Percentiles rank a stretch among this genome's conserved stretches.
Evolutionary conservation across 2,797 vertebrate genomes (phyloP).

Genomic region (Spinus pinus): DNA sequence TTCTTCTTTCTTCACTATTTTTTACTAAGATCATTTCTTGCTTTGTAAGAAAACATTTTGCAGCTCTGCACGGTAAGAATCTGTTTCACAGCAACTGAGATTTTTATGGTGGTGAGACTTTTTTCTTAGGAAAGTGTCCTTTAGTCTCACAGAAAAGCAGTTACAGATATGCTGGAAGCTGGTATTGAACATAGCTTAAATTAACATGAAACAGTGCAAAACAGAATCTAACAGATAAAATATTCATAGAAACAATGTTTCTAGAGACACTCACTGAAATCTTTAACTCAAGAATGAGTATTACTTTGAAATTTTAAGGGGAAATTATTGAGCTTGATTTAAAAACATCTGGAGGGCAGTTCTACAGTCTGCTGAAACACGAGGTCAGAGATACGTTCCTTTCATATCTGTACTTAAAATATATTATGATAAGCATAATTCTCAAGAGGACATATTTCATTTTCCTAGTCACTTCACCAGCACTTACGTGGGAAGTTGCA

Average conservation of each 20-base stretch:
- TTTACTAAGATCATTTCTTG: not conserved
- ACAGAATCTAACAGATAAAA: not conserved
- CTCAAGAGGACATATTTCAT: not conserved
- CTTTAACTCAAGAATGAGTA: not conserved
- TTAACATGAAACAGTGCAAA: not conserved
- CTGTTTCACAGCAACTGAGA: not conserved
- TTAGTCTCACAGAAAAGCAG: not conserved
- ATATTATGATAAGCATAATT: not conserved
- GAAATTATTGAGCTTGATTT: not conserved
- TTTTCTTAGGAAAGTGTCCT: not conserved
- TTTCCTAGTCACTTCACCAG: not conserved
- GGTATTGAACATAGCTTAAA: not conserved
- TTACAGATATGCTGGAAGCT: not conserved
- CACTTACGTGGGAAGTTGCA: not conserved
- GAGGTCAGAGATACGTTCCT: not conserved
- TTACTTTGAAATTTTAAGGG: not conserved
- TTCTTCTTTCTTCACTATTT: not conserved
- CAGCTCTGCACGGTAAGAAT: not conserved
- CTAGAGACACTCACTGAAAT: not conserved
- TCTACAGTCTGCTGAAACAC: not conserved
- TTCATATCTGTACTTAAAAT: not conserved
- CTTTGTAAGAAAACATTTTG: not conserved
- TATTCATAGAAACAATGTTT: not conserved
- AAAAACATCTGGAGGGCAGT: not conserved
- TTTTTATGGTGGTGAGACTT: not conserved